Conservation (phyloP, 1,140 invertebrate species). For the Formica exsecta region DNA sequence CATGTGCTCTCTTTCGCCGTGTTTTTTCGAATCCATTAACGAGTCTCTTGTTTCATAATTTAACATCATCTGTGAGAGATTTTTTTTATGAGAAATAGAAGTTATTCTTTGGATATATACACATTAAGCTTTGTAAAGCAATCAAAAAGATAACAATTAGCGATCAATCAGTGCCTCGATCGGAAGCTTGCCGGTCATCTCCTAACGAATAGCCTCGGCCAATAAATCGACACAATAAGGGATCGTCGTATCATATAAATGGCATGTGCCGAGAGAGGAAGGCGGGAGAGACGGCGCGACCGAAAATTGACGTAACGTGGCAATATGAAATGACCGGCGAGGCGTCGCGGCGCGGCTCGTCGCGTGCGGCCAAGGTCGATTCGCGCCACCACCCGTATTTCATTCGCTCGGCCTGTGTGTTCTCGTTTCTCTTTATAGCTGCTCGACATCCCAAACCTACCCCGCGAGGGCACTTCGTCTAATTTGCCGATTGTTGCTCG, state of each 20-base stretch:
- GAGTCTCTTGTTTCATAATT: background rate
- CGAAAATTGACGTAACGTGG: conserved; percentile 54
- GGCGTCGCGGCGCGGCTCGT: conserved; percentile 54
- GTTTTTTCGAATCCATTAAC: conserved; percentile 37
- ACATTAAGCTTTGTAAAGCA: background rate
- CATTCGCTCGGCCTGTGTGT: conserved; percentile 46
- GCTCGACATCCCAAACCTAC: conserved; percentile 16
- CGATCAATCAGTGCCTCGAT: background rate
- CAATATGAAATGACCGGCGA: conserved; percentile 38
- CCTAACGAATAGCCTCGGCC: background rate
- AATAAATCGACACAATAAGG: background rate
- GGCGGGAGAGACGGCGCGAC: background rate
- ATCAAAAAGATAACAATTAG: background rate
- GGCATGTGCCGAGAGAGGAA: background rate
- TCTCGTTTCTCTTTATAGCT: conserved; percentile 58
- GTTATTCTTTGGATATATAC: background rate
- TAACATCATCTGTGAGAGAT: background rate
- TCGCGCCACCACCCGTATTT: conserved; percentile 52
- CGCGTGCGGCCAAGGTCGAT: conserved; percentile 65
- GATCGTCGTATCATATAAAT: conserved; percentile 6
- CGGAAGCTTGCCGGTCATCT: background rate
- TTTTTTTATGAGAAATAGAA: background rate
- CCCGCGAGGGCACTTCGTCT: conserved; percentile 24
- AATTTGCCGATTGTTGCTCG: conserved; percentile 44
- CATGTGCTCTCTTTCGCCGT: conserved; percentile 13